Base-by-base conservation (phyloP, 2,888 invertebrate genomes). In the Epirrhoe tristata region DNA sequence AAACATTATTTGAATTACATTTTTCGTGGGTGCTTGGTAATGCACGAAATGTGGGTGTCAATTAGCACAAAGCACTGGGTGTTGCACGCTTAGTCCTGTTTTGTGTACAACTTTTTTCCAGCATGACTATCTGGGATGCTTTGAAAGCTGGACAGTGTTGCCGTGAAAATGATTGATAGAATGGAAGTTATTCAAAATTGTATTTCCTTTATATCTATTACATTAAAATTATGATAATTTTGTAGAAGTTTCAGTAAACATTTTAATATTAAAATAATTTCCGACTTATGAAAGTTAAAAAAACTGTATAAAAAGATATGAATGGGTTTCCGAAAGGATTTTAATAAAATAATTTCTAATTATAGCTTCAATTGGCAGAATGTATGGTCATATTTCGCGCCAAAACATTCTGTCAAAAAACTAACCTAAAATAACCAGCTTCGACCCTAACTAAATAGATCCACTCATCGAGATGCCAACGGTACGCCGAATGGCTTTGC, bases 381-480 rank as follows among this genome's bases (percentile, higher is more conserved):
- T 81, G 80, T 77, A 66, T 54, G 43, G 12, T 32, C 50, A 60
- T 39, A 6, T 14, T 51, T 57, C 39, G 5, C 4, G 6, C 31
- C 31, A 51, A 75, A 79, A 74, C 86, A 80, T 78, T 86, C 78
- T 81, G 81, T 75, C 67, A 73, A 89, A 83, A 87, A 89, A 89
- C 94, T 94, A 91, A 87, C 77, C 72, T 70, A 77, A 76, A 93
- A 74, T 95, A 95, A 95, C 95, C 90, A 91, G 85, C 88, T 85
- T 84, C 75, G 82, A 85, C 72, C 87, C 87, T 85, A 87, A 87
- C 86, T 88, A 94, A 87, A 63, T 96, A 98, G 98, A 97, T 97
- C 86, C 97, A 97, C 94, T 96, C 97, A 88, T 96, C 96, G 85
- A 95, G 97, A 83, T 96, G 98, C 87, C 96, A 97, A 90, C 96